phyloP scores from a whole-genome alignment of 35 echinoderm and acorn worm species.

The Ophiothrix spiculata region DNA sequence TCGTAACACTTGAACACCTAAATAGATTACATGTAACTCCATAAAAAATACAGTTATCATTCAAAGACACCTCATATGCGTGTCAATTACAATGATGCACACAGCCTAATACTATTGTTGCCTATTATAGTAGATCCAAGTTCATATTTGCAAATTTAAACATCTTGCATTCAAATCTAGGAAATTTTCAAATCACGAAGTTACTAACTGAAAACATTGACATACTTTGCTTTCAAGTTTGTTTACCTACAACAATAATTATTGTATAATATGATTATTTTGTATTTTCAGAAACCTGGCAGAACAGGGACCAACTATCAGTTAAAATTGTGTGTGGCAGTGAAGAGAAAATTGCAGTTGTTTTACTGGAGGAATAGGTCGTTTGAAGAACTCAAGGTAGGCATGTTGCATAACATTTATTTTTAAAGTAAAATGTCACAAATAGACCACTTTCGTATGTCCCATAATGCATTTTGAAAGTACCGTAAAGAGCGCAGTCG shows the following conservation, averaged over 20 bases:
- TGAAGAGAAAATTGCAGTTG: slow-evolving; percentile 91
- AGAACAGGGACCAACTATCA: not conserved
- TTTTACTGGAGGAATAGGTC: slow-evolving; percentile 79
- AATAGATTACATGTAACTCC: no score
- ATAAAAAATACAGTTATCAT: no score
- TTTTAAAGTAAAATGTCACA: no score
- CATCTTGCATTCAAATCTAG: not conserved
- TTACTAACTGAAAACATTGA: not conserved
- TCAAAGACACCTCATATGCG: no score
- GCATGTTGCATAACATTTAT: no score
- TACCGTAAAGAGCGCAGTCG: no score
- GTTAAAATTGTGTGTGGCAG: slow-evolving; percentile 88
- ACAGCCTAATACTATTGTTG: not conserved
- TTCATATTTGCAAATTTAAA: not conserved
- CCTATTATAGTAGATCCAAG: not conserved
- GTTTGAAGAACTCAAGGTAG: slow-evolving; percentile 83
- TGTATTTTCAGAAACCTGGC: not conserved
- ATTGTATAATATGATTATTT: not conserved
- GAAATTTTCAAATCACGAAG: not conserved
- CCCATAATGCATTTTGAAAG: no score
- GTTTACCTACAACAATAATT: not conserved
- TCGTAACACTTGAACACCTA: no score
- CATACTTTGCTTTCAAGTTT: not conserved
- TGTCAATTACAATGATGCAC: no score
- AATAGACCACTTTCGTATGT: no score